Evolutionary conservation across 2,888 invertebrate genomes (phyloP), one percentile per base, ranked within the genome.

Genomic region (Flexamia atlantica): DNA sequence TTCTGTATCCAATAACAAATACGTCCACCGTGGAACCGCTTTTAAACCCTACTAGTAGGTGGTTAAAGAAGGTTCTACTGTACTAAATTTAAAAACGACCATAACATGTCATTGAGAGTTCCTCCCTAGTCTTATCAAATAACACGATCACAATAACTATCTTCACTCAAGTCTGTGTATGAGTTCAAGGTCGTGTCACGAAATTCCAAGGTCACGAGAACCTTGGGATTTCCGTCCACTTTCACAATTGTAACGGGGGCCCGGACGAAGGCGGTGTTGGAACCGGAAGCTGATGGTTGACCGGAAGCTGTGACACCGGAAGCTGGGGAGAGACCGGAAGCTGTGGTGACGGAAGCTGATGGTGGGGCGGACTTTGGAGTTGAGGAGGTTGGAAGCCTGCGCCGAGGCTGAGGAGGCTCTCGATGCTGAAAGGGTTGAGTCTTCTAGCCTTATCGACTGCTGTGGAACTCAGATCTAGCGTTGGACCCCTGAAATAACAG

Each of bases 351-450:
- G 79, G 50, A 28, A 25, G 79, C 30, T 30, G 79, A 7, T 53
- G 79, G 50, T 46, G 79, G 2, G 57, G 2, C 7, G 50, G 76
- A 17, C 25, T 30, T 20, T 46, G 76, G 42, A 40, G 76, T 17
- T 53, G 79, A 12, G 53, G 79, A n/a, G 53, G 79, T 14, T 40
- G 79, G 10, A 79, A 46, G 12, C 30, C 81, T 5, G 81, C 64
- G 9, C 81, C 36, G n/a, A 68, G 30, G 28, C 64, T 81, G 64
- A 81, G 40, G 88, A 97, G 91, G 84, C 96, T 96, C 90, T 97
- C 97, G 93, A 97, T 97, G 91, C 97, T 97, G 92, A 97, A 97
- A 80, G 97, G 97, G 91, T 97, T 97, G 87, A 93, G 92, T 88
- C 94, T 90, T 92, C 94, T 91, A 92, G 94, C 89, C 93, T 93